Percentiles rank a stretch among this genome's conserved stretches.
These are phyloP conservation scores for Nipponia nippon DNA, from an alignment of 2,113 vertebrate species.

Conservation along the genomic window DNA sequence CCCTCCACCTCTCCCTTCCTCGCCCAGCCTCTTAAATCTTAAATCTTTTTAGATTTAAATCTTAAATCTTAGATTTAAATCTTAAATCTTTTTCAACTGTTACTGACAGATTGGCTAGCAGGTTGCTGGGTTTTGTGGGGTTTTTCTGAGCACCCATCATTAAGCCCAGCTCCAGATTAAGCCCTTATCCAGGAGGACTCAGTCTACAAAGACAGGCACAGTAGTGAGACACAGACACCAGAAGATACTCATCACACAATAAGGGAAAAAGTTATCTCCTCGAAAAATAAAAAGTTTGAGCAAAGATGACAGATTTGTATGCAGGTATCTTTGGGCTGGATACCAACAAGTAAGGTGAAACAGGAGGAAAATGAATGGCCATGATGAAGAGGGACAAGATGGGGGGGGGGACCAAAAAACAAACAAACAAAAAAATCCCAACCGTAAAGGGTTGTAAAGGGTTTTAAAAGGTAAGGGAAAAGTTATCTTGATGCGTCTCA, in stretches of 20 bases:
- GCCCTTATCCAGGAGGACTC: not conserved
- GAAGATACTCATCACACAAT: not conserved
- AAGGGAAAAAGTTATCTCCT: not conserved
- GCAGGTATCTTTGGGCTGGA: not conserved
- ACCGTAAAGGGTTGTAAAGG: accelerated
- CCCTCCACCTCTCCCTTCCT: not conserved
- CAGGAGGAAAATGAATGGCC: not conserved
- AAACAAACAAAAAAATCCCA: not conserved
- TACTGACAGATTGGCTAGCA: not conserved
- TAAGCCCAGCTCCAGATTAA: not conserved
- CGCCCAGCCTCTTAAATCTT: not conserved
- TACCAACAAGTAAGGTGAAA: not conserved
- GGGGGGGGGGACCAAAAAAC: accelerated
- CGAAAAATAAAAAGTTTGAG: not conserved
- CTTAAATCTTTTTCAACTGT: not conserved
- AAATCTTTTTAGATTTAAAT: not conserved
- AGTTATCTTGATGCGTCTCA: not conserved
- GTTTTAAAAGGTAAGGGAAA: not conserved
- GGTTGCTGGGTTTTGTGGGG: not conserved
- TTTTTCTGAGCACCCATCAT: not conserved
- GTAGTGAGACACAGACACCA: not conserved
- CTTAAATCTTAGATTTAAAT: not conserved
- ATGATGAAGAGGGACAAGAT: not conserved
- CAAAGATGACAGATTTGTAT: not conserved
- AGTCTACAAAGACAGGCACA: not conserved